Conservation (phyloP, 1,140 invertebrate genomes). For the Bombus superbus region DNA sequence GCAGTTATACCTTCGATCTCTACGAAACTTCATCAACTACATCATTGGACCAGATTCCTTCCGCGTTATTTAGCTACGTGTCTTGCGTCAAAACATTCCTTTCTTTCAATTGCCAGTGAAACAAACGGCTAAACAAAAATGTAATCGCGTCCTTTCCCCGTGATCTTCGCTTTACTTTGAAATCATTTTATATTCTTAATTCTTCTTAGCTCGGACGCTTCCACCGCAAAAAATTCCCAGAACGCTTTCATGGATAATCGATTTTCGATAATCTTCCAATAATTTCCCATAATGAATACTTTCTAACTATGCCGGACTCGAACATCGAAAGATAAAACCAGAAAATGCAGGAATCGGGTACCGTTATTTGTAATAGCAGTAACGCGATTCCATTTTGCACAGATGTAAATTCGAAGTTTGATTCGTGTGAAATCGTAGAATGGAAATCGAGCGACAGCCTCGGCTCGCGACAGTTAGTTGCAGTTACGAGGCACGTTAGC, state of each 20-base stretch:
- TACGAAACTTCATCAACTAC: no score
- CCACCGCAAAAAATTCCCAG: not conserved
- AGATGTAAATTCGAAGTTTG: slow-evolving; percentile 12
- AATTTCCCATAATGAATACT: not conserved
- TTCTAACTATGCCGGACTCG: not conserved
- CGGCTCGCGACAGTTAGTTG: slow-evolving; percentile 43
- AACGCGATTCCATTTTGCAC: not conserved
- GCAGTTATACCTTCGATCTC: not conserved
- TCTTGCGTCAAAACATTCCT: no score
- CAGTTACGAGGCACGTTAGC: slow-evolving; percentile 19
- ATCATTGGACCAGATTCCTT: no score
- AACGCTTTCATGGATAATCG: not conserved
- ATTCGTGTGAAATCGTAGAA: not conserved
- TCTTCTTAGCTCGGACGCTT: not conserved
- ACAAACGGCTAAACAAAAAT: no score
- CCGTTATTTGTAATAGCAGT: not conserved
- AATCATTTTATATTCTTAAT: not conserved
- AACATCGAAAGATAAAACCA: not conserved
- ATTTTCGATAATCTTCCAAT: not conserved
- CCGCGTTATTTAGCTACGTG: no score
- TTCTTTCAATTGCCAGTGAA: no score
- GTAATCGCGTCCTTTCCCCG: no score
- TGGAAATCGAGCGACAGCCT: not conserved
- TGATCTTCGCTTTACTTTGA: no score
- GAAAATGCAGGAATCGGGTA: not conserved